These are phyloP conservation scores for Epinotia bilunana DNA, from an alignment of 2,888 invertebrate species.

Conservation along the genomic window DNA sequence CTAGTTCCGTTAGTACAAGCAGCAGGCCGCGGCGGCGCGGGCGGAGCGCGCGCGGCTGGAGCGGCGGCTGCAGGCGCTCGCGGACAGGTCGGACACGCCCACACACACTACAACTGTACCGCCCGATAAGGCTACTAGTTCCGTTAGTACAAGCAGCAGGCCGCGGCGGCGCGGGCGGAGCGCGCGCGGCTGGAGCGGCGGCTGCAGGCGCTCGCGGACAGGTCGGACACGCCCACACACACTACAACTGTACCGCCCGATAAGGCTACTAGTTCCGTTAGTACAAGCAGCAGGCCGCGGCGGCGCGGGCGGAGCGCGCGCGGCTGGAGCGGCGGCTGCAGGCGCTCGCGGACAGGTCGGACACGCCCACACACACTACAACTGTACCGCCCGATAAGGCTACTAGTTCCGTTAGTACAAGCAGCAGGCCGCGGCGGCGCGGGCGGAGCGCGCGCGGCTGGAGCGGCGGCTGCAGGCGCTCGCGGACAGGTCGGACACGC, in stretches of 20 bases:
- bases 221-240: conserved; percentile 54
- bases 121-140: no score
- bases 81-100: conserved; percentile 58
- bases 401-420: conserved; percentile 41
- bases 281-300: conserved; percentile 60
- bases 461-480: conserved; percentile 60
- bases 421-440: conserved; percentile 63
- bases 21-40: conserved; percentile 61
- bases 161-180: conserved; percentile 59
- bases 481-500: conserved; percentile 57
- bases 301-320: conserved; percentile 56
- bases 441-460: conserved; percentile 50
- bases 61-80: conserved; percentile 60
- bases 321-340: conserved; percentile 58
- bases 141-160: conserved; percentile 57
- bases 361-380: no score
- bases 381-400: no score
- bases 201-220: conserved; percentile 59
- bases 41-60: conserved; percentile 51
- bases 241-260: no score
- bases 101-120: no score
- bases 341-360: conserved; percentile 61
- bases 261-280: neutral
- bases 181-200: conserved; percentile 52
- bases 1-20: conserved; percentile 48